Conservation (phyloP, 53 echinoderm and acorn worm species). For the Hippasteria phrygiana region DNA sequence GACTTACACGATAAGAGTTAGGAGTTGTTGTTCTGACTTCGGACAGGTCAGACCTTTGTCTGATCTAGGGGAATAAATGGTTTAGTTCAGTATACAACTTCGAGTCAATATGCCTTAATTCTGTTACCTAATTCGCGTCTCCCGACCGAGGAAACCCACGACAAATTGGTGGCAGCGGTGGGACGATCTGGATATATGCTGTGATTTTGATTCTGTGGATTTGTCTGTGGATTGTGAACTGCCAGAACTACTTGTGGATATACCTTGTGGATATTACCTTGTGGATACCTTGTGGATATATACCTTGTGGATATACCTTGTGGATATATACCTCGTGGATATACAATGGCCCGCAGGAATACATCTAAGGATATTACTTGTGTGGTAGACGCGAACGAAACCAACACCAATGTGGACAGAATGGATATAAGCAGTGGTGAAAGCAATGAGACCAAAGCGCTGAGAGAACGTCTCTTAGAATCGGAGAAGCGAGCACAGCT, state of each 20-base stretch:
- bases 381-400: constrained; percentile 20
- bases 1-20: no score
- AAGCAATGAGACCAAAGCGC: not conserved
- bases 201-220: not conserved
- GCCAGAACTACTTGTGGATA: no score
- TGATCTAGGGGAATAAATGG: no score
- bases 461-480: not conserved
- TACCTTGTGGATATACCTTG: not conserved
- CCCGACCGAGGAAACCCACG: no score
- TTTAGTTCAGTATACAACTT: no score
- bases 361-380: not conserved
- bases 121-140: no score
- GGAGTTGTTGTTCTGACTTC: no score
- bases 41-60: no score
- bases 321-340: not conserved
- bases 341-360: constrained; percentile 7
- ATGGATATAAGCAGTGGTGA: not conserved
- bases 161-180: not conserved
- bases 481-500: constrained; percentile 19
- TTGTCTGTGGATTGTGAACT: not conserved
- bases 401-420: not conserved
- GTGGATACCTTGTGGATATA: not conserved
- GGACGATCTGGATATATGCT: not conserved
- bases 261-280: not conserved
- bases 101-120: no score